Conservation (phyloP, 2,888 invertebrate species). For the Pachydiplax longipennis region DNA sequence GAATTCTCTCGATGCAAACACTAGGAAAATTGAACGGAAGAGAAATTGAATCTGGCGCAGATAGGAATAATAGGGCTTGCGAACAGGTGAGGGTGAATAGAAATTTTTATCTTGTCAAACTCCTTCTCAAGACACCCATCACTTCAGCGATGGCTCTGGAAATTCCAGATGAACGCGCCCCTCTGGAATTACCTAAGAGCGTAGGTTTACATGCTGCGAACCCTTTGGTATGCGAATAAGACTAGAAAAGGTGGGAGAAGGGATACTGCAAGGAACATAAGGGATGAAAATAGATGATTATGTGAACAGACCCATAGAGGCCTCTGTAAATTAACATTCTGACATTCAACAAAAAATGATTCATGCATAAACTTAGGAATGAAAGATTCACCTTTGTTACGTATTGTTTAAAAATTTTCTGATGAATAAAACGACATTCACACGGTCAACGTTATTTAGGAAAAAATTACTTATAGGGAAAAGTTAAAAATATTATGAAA, state of each 20-base stretch:
- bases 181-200: constrained; percentile 15
- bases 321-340: too few relatives aligned
- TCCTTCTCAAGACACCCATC: not conserved
- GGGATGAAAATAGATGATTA: too few relatives aligned
- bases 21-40: not conserved
- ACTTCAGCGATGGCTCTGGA: not conserved
- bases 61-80: not conserved
- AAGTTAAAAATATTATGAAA: too few relatives aligned
- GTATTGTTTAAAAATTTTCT: too few relatives aligned
- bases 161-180: constrained; percentile 23
- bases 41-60: not conserved
- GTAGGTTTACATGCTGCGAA: constrained; percentile 3
- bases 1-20: not conserved
- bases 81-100: not conserved
- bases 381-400: too few relatives aligned
- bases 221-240: not conserved
- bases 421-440: too few relatives aligned
- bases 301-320: not conserved
- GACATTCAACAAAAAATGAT: too few relatives aligned
- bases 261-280: not conserved
- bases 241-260: not conserved
- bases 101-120: not conserved
- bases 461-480: too few relatives aligned
- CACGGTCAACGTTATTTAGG: too few relatives aligned
- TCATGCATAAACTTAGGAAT: not conserved